Evolutionary conservation across 1,140 invertebrate species (phyloP).

Genomic region (Dufourea novaeangliae): DNA sequence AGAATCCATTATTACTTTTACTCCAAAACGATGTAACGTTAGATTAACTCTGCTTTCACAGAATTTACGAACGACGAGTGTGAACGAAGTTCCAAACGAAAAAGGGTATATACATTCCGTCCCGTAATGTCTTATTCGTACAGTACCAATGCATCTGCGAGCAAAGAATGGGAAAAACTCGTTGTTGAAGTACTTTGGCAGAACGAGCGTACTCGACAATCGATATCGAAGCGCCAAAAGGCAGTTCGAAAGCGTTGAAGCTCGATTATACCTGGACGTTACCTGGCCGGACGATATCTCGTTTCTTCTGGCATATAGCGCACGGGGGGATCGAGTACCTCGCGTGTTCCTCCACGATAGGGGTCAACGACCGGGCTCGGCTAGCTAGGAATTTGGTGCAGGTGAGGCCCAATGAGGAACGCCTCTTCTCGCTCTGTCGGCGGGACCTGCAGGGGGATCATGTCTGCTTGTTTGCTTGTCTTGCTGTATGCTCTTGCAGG

Average conservation of each 20-base stretch:
- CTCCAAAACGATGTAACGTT: too few relatives aligned
- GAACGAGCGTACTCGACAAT: too few relatives aligned
- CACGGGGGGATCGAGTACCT: slow-evolving; percentile 45
- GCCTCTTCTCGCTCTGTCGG: slow-evolving; percentile 61
- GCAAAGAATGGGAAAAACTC: neutral
- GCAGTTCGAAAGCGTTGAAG: neutral
- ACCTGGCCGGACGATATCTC: slow-evolving; percentile 33
- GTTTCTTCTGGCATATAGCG: slow-evolving; percentile 42
- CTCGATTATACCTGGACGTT: neutral
- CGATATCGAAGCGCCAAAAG: slow-evolving; percentile 21
- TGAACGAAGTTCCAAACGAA: neutral
- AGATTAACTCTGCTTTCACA: too few relatives aligned
- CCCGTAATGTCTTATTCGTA: slow-evolving; percentile 8
- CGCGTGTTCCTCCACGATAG: slow-evolving; percentile 45
- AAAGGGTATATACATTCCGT: slow-evolving; percentile 3
- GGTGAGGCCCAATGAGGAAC: slow-evolving; percentile 76
- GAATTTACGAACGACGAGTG: too few relatives aligned
- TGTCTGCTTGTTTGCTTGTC: slow-evolving; percentile 68
- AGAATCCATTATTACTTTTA: too few relatives aligned
- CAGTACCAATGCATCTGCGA: neutral
- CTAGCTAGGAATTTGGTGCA: slow-evolving; percentile 80
- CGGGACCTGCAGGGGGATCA: slow-evolving; percentile 66
- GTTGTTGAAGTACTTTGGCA: too few relatives aligned
- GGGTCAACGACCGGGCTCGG: slow-evolving; percentile 70
- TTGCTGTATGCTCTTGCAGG: slow-evolving; percentile 68